Evolutionary conservation across 2,797 vertebrate species (phyloP), one percentile per base, ranked within the genome.

Genomic region (Anniella stebbinsi): DNA sequence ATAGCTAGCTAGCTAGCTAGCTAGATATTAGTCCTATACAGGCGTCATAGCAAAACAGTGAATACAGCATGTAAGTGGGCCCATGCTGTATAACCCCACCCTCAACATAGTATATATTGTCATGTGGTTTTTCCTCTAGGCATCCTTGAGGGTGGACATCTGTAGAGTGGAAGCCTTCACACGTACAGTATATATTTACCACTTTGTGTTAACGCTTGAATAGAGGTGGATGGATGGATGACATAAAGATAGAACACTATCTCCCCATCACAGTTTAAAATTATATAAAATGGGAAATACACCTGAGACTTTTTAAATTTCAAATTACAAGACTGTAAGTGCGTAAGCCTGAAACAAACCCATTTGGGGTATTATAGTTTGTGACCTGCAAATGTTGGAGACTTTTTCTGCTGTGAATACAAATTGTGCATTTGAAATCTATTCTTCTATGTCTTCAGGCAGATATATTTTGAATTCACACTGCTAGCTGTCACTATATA

Each of bases 401-500:
- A 36, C 21, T 83, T 83, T 83, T 83, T 45, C 63, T 33, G 4
- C 45, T 77, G 33, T 17, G 38, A 82, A 63, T 67, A 84, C 70
- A 88, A 78, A 84, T 77, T 67, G 41, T 41, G 10, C 57, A 67
- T 38, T 77, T 76, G 63, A 89, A 84, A 77, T 76, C 28, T 13
- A 84, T 76, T 15, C 33, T 84, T 67, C 23, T 54, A 89, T 54
- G n/a, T 36, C 33, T 89, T 89, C 73, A 84, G 60, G 60, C 72
- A 89, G 45, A 54, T 84, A 77, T 33, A 84, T 76, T 89, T 48
- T 69, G 23, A 23, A 84, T 89, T 84, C 45, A 83, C 77, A 36
- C 41, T 38, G 45, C 23, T 54, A 89, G 45, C 45, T 63, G 36
- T 67, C 25, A 67, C 81, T 76, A 66, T 38, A 72, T 63, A 87